A percentile compares a stretch with the other conserved stretches of the same genome.
phyloP scores from a whole-genome alignment of 2,888 invertebrate species.

The Orthosia incerta region DNA sequence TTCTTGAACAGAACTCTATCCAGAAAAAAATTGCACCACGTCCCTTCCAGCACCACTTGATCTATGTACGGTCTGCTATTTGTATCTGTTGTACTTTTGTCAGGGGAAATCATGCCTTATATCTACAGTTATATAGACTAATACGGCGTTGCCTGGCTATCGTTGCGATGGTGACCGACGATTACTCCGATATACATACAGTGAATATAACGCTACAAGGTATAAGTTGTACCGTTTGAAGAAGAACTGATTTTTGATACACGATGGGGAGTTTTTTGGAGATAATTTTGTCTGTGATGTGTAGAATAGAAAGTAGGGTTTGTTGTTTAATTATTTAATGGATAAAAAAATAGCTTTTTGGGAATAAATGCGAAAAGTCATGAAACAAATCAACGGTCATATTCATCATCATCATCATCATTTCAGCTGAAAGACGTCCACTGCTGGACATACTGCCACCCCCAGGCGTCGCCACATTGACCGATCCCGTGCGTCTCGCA shows the following conservation, averaged over 20 bases:
- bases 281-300: background rate
- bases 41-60: slow-evolving; percentile 56
- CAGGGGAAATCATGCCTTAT: slow-evolving; percentile 88
- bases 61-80: slow-evolving; percentile 76
- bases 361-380: no score
- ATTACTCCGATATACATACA: slow-evolving; percentile 69
- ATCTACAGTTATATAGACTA: slow-evolving; percentile 78
- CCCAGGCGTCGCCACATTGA: no score
- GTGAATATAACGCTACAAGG: slow-evolving; percentile 55
- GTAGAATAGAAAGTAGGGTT: background rate
- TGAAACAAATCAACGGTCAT: no score
- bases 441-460: no score
- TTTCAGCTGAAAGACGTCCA: no score
- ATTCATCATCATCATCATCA: no score
- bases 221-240: slow-evolving; percentile 56
- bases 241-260: slow-evolving; percentile 50
- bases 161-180: slow-evolving; percentile 87
- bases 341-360: no score
- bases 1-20: no score
- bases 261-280: slow-evolving; percentile 1
- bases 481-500: no score
- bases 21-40: background rate
- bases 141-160: slow-evolving; percentile 85
- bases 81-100: slow-evolving; percentile 83
- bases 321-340: background rate